Percentiles rank a stretch among this genome's conserved stretches.
These are phyloP conservation scores for Brenthis daphne DNA, from an alignment of 2,888 invertebrate genomes.

Conservation along the genomic window DNA sequence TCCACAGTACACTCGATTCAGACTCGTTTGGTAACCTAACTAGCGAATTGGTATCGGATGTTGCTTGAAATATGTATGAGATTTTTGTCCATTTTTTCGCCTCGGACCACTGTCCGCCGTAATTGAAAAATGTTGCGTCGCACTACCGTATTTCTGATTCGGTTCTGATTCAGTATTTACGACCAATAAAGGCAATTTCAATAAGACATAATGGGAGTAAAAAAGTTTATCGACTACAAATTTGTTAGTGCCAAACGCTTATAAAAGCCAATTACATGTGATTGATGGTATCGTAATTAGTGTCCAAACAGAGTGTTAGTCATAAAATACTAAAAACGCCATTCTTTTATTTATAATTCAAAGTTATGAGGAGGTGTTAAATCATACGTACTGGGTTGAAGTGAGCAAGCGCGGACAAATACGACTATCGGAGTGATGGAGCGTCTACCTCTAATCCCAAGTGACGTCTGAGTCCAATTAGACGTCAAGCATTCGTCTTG, in stretches of 20 bases:
- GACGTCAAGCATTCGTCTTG: slow-evolving; percentile 75
- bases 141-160: slow-evolving; percentile 39
- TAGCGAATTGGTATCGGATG: slow-evolving; percentile 75
- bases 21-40: slow-evolving; percentile 57
- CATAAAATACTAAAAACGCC: background rate
- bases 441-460: slow-evolving; percentile 62
- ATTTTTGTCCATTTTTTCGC: slow-evolving; percentile 69
- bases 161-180: slow-evolving; percentile 38
- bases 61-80: slow-evolving; percentile 75
- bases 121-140: slow-evolving; percentile 68
- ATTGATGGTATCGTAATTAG: slow-evolving; percentile 24
- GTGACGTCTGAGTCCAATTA: slow-evolving; percentile 73
- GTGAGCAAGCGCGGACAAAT: slow-evolving; percentile 68
- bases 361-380: slow-evolving; percentile 37
- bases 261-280: slow-evolving; percentile 13
- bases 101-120: slow-evolving; percentile 59
- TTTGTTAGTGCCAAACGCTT: slow-evolving; percentile 27
- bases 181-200: slow-evolving; percentile 33
- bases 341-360: slow-evolving; percentile 31
- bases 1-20: slow-evolving; percentile 31
- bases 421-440: slow-evolving; percentile 64
- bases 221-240: slow-evolving; percentile 29
- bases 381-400: slow-evolving; percentile 44
- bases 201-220: slow-evolving; percentile 19
- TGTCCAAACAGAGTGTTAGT: slow-evolving; percentile 1